Base-by-base conservation (phyloP, 2,888 invertebrate species). In the Drosophila pseudotakahashii region DNA sequence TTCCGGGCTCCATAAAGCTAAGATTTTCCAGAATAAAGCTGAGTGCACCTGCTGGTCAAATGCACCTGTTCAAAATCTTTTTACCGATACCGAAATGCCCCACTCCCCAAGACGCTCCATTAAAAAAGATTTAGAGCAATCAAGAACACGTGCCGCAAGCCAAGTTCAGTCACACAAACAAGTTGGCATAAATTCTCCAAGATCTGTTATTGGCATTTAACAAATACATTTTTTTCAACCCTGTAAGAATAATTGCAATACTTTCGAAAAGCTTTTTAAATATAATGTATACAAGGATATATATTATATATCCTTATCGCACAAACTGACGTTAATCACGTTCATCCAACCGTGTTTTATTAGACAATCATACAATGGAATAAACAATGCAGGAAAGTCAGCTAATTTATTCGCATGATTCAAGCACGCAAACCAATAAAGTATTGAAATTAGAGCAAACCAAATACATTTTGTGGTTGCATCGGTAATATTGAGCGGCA, bases 101-200 rank as follows among this genome's bases (percentile, higher is more conserved):
- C 10, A 11, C 47, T 45, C n/a, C 9, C 26, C 45, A n/a, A 32
- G 47, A 47, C 11, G 14, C 11, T 47, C 11, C 2, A 30, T 14
- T 23, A 13, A 14, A 32, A 10, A 32, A 32, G 6, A 47, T 32
- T 32, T 14, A 3, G 11, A 47, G 47, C 47, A 16, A 47, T 47
- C 47, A 32, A 47, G 14, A 47, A 32, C 16, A 14, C 47, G 47
- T 47, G 47, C 47, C 10, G 5, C 14, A 47, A 14, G 47, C 10
- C 14, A 30, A 30, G 30, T 47, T 47, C 5, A 14, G 6, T 30
- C 11, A 11, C 26, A 32, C 47, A 2, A 0, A 9, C 2, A 16
- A 10, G 4, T n/a, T 14, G 19, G 37, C 42, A 19, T 10, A 42
- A 19, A 19, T n/a, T n/a, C 37, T n/a, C n/a, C n/a, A 37, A n/a